Conservation (phyloP, 2,888 invertebrate genomes). For the Toxonevra muliebris region DNA sequence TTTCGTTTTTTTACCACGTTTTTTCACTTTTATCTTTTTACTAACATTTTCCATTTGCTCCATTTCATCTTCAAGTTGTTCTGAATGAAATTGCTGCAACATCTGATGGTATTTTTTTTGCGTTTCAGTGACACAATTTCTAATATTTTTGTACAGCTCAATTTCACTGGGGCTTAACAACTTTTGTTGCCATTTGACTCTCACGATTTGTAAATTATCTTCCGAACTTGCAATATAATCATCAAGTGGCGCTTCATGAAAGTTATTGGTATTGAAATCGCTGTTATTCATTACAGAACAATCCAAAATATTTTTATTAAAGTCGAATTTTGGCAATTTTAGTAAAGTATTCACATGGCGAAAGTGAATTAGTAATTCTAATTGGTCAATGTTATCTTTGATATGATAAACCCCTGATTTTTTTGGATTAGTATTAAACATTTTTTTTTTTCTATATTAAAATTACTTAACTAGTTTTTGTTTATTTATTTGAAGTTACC, state of each 20-base stretch:
- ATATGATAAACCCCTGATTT: constrained; percentile 60
- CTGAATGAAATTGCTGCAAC: constrained; percentile 53
- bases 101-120: constrained; percentile 69
- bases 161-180: constrained; percentile 71
- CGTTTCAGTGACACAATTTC: constrained; percentile 71
- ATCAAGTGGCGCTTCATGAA: constrained; percentile 33
- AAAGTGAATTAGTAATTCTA: constrained; percentile 50
- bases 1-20: constrained; percentile 24
- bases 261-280: constrained; percentile 33
- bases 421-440: constrained; percentile 49
- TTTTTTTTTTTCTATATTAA: too few species aligned
- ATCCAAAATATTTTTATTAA: constrained; percentile 21
- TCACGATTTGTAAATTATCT: constrained; percentile 40
- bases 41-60: neutral
- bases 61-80: constrained; percentile 34
- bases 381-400: constrained; percentile 52
- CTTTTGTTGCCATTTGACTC: constrained; percentile 80
- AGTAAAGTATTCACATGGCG: constrained; percentile 58
- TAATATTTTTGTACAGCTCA: constrained; percentile 69
- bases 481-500: neutral
- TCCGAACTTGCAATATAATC: constrained; percentile 19
- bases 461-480: constrained; percentile 2
- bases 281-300: neutral
- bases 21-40: constrained; percentile 23
- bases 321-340: constrained; percentile 59